Conservation (phyloP, 2,888 invertebrate genomes). For the Andrena marginata region DNA sequence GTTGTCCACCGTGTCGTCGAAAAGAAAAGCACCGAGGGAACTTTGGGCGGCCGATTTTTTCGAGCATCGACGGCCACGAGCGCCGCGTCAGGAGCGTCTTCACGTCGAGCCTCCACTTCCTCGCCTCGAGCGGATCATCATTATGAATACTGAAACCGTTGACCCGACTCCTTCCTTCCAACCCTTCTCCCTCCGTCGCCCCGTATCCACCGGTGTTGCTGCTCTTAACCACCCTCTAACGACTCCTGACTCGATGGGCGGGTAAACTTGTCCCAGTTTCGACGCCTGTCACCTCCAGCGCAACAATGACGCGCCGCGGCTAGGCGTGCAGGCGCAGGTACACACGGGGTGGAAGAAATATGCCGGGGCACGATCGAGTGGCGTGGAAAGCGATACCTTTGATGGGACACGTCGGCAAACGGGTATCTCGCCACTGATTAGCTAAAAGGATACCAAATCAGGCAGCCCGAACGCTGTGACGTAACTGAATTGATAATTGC, state of each 20-base stretch:
- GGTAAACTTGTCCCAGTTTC: constrained; percentile 77
- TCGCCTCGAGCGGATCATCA: constrained; percentile 38
- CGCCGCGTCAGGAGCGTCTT: background rate
- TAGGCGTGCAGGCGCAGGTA: constrained; percentile 1
- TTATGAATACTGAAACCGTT: constrained; percentile 74
- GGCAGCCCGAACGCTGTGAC: too few species aligned
- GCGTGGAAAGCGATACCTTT: background rate
- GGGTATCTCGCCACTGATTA: background rate
- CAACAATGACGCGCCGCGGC: constrained; percentile 18
- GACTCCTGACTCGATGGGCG: constrained; percentile 55
- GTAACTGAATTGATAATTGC: background rate
- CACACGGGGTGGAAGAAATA: background rate
- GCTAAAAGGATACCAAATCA: too few species aligned
- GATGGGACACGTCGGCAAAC: background rate
- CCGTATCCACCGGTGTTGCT: constrained; percentile 12
- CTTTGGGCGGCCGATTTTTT: background rate
- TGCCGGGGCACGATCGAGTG: background rate
- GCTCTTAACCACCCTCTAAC: constrained; percentile 40
- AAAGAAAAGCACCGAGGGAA: background rate
- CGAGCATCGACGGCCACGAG: background rate
- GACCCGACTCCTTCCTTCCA: constrained; percentile 58
- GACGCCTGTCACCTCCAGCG: constrained; percentile 38
- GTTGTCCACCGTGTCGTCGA: background rate
- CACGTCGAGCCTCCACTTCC: constrained; percentile 4
- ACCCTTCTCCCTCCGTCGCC: constrained; percentile 11